Conservation (phyloP, 2,888 invertebrate species). For the Kryphioiulus occultus region DNA sequence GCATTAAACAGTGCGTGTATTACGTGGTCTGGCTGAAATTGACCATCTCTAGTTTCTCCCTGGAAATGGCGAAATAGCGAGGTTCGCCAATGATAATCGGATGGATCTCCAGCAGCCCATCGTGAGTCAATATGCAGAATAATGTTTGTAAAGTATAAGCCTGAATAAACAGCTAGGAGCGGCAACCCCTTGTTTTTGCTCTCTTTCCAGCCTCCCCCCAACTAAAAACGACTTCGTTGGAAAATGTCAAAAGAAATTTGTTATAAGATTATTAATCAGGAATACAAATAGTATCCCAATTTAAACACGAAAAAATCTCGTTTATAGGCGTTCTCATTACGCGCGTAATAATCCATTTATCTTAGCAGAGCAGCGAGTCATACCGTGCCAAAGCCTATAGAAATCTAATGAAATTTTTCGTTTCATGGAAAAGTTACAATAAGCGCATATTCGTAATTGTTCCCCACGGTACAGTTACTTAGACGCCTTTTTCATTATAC, state of each 20-base stretch:
- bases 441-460: background rate
- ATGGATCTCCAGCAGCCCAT: background rate
- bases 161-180: too few relatives aligned
- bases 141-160: too few relatives aligned
- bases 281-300: background rate
- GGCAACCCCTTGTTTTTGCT: too few relatives aligned
- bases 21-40: conserved; percentile 20
- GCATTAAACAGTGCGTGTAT: background rate
- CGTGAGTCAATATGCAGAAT: too few relatives aligned
- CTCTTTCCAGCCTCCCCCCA: too few relatives aligned
- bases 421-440: conserved; percentile 19
- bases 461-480: background rate
- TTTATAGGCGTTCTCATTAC: conserved; percentile 8
- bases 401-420: conserved; percentile 3
- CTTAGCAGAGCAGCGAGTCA: background rate
- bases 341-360: background rate
- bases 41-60: background rate
- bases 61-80: background rate
- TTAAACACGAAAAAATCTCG: background rate
- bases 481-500: background rate
- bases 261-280: background rate
- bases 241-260: background rate
- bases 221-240: background rate
- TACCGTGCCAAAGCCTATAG: background rate
- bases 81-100: background rate